phyloP scores from a whole-genome alignment of 1,140 invertebrate species.

The Andrena cerasifolii region DNA sequence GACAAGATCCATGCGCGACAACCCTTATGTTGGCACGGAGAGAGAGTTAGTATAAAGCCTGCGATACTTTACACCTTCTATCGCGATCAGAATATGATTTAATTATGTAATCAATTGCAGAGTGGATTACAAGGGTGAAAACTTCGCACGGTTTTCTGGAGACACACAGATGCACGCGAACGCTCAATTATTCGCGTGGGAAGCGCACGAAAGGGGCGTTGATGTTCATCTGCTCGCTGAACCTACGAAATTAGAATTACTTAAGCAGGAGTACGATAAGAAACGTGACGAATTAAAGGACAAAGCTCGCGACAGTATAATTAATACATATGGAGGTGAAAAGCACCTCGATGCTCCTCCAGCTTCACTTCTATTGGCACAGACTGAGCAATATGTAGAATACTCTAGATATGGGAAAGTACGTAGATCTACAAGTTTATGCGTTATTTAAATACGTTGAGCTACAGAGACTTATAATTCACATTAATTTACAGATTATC shows the following conservation, averaged over 20 bases:
- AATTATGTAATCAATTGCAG: conserved; percentile 74
- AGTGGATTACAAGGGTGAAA: conserved; percentile 96
- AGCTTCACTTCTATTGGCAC: conserved; percentile 93
- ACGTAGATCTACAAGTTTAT: conserved; percentile 86
- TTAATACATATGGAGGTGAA: conserved; percentile 95
- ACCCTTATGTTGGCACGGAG: conserved; percentile 90
- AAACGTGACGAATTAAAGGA: conserved; percentile 94
- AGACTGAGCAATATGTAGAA: conserved; percentile 98
- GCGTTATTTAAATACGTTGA: neutral
- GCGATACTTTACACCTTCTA: neutral
- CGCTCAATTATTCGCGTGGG: conserved; percentile 99
- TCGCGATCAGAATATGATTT: conserved; percentile 10
- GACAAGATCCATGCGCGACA: conserved; percentile 98
- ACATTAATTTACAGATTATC: conserved; percentile 80
- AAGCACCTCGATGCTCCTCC: conserved; percentile 95
- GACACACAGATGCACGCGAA: conserved; percentile 95
- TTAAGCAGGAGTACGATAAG: conserved; percentile 94
- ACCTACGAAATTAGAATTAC: conserved; percentile 97
- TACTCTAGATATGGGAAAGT: conserved; percentile 97
- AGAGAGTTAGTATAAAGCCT: conserved; percentile 85
- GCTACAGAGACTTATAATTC: neutral
- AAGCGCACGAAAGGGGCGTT: conserved; percentile 95
- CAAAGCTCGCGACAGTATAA: conserved; percentile 86
- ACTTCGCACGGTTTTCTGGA: conserved; percentile 96
- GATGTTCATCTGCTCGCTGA: conserved; percentile 98